These are phyloP conservation scores for Limnothrissa miodon DNA, from an alignment of 2,113 vertebrate species.

Conservation along the genomic window DNA sequence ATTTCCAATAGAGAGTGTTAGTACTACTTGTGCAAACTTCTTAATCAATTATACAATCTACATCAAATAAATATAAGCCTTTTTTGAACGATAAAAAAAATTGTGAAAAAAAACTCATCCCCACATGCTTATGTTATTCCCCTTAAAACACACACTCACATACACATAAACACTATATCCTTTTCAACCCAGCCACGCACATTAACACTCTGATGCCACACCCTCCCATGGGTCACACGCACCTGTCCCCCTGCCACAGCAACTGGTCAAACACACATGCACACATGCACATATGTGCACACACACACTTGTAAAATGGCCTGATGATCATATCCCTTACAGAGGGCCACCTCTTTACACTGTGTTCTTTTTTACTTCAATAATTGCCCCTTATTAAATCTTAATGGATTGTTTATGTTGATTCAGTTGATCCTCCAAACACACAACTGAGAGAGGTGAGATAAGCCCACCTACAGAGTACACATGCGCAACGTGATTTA, in stretches of 20 bases:
- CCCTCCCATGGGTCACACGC: constrained; percentile 44
- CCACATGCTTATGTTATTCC: background rate
- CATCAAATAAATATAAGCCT: too few species aligned
- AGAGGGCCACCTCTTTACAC: background rate
- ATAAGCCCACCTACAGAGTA: background rate
- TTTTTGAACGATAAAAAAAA: too few species aligned
- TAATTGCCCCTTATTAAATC: background rate
- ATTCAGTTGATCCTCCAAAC: background rate
- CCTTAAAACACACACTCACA: background rate
- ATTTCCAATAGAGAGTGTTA: too few species aligned
- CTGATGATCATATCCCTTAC: background rate
- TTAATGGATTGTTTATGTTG: background rate
- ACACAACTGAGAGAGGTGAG: background rate
- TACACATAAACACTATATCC: background rate
- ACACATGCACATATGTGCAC: constrained; percentile 49
- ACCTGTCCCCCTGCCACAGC: constrained; percentile 31
- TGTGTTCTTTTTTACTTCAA: background rate
- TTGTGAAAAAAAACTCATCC: background rate
- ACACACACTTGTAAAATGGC: constrained; percentile 19
- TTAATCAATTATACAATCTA: too few species aligned
- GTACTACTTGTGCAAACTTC: too few species aligned
- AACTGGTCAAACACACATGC: constrained; percentile 38
- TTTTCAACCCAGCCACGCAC: background rate
- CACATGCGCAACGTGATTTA: background rate
- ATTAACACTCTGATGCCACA: constrained; percentile 10